Percentiles rank a stretch among this genome's conserved stretches.
Evolutionary conservation across 2,113 vertebrate genomes (phyloP).

Genomic region (Oplegnathus fasciatus): DNA sequence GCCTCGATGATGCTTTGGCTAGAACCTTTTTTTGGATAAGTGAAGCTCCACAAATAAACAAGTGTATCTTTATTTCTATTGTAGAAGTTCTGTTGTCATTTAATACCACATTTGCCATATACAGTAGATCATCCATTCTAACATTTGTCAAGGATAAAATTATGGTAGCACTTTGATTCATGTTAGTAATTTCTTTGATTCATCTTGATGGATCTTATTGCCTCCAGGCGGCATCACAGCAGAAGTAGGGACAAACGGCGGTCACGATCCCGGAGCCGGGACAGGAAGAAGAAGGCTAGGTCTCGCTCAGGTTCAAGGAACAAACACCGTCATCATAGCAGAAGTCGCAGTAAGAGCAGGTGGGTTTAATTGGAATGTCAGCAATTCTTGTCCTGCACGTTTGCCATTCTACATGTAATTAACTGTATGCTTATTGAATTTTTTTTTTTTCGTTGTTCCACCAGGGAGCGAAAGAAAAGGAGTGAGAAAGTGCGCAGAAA

Average conservation of each 20-base stretch:
- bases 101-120: background rate
- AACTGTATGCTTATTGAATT: constrained; percentile 45
- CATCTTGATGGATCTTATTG: background rate
- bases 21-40: too few relatives aligned
- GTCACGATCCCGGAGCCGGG: constrained; percentile 89
- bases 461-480: constrained; percentile 94
- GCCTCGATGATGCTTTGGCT: background rate
- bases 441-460: constrained; percentile 50
- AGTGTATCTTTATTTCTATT: background rate
- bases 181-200: background rate
- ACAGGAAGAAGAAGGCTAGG: constrained; percentile 90
- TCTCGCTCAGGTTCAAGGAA: constrained; percentile 93
- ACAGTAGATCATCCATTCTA: background rate
- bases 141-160: background rate
- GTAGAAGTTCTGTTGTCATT: background rate
- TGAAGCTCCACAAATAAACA: background rate
- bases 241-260: constrained; percentile 92
- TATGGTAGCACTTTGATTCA: background rate
- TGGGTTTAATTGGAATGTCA: constrained; percentile 55
- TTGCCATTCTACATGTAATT: background rate
- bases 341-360: constrained; percentile 96
- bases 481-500: constrained; percentile 91
- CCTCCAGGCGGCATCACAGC: constrained; percentile 92
- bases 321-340: constrained; percentile 93
- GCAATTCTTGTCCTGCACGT: background rate